Evolutionary conservation across 2,888 invertebrate species (phyloP).

Genomic region (Steinernema hermaphroditum): DNA sequence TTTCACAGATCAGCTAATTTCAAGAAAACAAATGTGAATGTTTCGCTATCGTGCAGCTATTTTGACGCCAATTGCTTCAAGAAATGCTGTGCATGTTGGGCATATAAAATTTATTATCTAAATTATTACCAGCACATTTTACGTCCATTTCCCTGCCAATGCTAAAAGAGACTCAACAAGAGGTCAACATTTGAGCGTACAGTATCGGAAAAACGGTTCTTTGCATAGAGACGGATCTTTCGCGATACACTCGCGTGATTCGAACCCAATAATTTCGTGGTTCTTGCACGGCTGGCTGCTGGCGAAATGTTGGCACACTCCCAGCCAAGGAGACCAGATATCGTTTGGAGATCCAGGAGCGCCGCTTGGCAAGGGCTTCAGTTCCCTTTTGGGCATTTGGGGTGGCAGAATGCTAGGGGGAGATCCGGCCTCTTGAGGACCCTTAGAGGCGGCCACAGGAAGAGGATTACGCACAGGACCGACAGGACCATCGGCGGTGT

Average conservation of each 20-base stretch:
- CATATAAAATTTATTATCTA: too few relatives aligned
- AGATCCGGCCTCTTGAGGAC: slow-evolving; percentile 25
- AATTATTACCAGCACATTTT: not conserved
- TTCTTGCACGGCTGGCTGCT: slow-evolving; percentile 64
- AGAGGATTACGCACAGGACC: slow-evolving; percentile 42
- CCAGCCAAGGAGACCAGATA: slow-evolving; percentile 62
- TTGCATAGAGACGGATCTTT: slow-evolving; percentile 62
- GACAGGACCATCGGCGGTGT: slow-evolving; percentile 36
- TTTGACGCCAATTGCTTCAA: too few relatives aligned
- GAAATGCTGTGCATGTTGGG: too few relatives aligned
- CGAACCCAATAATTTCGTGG: slow-evolving; percentile 65
- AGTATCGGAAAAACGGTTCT: slow-evolving; percentile 66
- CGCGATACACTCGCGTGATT: slow-evolving; percentile 65
- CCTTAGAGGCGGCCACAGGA: slow-evolving; percentile 35
- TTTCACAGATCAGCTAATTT: too few relatives aligned
- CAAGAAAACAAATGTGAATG: too few relatives aligned
- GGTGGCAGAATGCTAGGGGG: slow-evolving; percentile 46
- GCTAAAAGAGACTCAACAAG: not conserved
- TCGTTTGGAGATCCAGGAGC: slow-evolving; percentile 46
- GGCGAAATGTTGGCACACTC: slow-evolving; percentile 63
- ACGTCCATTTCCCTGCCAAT: slow-evolving; percentile 9
- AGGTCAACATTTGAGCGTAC: slow-evolving; percentile 52
- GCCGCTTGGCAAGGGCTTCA: slow-evolving; percentile 44
- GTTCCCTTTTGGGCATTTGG: slow-evolving; percentile 41
- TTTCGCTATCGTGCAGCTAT: too few relatives aligned